Conservation (phyloP, 2,888 invertebrate species). For the Bembecia ichneumoniformis region DNA sequence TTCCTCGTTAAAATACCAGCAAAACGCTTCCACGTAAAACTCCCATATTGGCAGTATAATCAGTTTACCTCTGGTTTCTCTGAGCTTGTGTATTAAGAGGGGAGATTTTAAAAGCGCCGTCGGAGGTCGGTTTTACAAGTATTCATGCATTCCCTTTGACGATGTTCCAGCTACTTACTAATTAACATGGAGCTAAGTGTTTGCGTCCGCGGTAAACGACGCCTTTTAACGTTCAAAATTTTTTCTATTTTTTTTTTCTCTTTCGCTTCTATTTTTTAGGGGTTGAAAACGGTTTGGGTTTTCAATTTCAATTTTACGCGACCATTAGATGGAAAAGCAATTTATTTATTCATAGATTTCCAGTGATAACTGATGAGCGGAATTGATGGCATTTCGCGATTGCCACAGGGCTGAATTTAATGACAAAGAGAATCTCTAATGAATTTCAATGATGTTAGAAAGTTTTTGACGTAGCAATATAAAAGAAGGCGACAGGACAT, state of each 20-base stretch:
- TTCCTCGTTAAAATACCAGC: constrained; percentile 16
- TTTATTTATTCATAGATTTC: too few relatives aligned
- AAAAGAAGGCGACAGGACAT: too few relatives aligned
- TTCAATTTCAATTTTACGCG: constrained; percentile 48
- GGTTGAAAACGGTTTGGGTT: constrained; percentile 55
- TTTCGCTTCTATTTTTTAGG: constrained; percentile 49
- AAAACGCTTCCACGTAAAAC: constrained; percentile 41
- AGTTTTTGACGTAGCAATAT: too few relatives aligned
- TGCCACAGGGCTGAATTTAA: too few relatives aligned
- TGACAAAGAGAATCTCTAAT: too few relatives aligned
- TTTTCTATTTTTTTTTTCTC: constrained; percentile 30
- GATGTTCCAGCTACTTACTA: constrained; percentile 67
- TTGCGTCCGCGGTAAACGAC: constrained; percentile 70
- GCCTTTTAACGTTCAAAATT: constrained; percentile 69
- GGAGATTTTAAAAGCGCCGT: constrained; percentile 65
- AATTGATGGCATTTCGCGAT: too few relatives aligned
- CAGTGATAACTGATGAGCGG: too few relatives aligned
- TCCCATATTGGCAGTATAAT: constrained; percentile 62
- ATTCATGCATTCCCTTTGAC: constrained; percentile 73
- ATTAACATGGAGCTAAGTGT: constrained; percentile 70
- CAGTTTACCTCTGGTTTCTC: constrained; percentile 66
- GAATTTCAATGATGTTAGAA: too few relatives aligned
- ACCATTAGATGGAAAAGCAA: too few relatives aligned
- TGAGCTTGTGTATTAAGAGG: constrained; percentile 54
- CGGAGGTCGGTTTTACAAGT: constrained; percentile 58